Base-by-base conservation (phyloP, 2,888 invertebrate genomes). In the Cynaeus angustus region DNA sequence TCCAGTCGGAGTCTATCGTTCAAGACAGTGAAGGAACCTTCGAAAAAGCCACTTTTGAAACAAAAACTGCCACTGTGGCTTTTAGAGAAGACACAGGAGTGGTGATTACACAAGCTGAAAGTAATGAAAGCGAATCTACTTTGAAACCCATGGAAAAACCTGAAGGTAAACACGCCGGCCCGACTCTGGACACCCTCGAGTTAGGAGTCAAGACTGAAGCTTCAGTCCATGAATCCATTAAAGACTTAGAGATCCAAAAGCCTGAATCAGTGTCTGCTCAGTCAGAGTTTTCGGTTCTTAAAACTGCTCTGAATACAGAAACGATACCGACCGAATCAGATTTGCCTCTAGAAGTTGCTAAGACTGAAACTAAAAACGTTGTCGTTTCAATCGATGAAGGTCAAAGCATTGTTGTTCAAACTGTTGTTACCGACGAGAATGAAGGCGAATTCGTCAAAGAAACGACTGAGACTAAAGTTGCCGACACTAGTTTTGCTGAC, bases 191-290 rank as follows among this genome's bases (percentile, higher is more conserved):
- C 41, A 81, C 86, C 0, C 83, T 86, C 66, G 84, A 86, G 77
- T 84, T 87, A 14, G 86, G 87, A n/a, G 80, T 87, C 73, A 87
- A 85, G 76, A 84, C 84, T 2, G 87, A 88, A 81, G 79, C 87
- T 6, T 78, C 84, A 43, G 73, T 85, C n/a, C 82, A 85, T 64
- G 83, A 85, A 66, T 81, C 80, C 41, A 79, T 85, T 4, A 82
- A 81, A 28, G 80, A 85, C 48, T 80, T 88, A 30, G 79, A 80
- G n/a, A 68, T 79, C 6, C 68, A 79, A 16, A 75, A 79, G 72
- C 84, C 86, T 0, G 75, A 68, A 10, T 76, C 76, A 43, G 83
- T 78, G 1, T 77, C 77, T 8, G 86, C 87, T 2, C 80, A 79
- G 14, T 75, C 83, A 3, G 84, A 85, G 33, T 71, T 84, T 3